A percentile compares a stretch with the other conserved stretches of the same genome.
These are phyloP conservation scores for Pterocles gutturalis DNA, from an alignment of 2,113 vertebrate species.

Conservation along the genomic window DNA sequence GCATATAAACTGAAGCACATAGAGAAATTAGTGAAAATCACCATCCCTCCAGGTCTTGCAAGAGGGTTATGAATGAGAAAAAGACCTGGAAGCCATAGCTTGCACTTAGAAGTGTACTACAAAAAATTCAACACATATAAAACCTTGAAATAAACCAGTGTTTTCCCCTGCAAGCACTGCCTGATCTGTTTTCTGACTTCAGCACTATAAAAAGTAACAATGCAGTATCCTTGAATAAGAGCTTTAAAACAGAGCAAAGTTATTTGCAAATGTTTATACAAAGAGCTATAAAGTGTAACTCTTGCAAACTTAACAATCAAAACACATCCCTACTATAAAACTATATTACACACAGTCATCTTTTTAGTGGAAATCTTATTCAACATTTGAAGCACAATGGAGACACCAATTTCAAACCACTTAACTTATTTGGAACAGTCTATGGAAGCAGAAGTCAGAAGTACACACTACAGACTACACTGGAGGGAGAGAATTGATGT, in stretches of 20 bases:
- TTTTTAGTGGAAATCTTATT: neutral
- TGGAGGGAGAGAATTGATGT: neutral
- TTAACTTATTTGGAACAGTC: neutral
- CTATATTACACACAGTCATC: neutral
- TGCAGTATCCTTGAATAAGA: neutral
- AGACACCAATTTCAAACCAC: neutral
- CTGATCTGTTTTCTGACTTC: neutral
- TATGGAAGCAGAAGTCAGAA: neutral
- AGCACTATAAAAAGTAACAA: neutral
- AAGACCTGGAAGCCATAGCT: neutral
- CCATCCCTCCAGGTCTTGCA: neutral
- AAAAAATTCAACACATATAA: neutral
- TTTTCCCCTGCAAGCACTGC: neutral
- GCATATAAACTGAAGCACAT: neutral
- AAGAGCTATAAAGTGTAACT: neutral
- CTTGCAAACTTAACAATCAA: neutral
- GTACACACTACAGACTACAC: accelerated
- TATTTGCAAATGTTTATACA: neutral
- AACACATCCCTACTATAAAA: neutral
- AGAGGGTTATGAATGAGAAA: neutral
- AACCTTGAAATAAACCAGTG: neutral
- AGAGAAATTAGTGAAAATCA: neutral
- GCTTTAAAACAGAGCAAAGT: neutral
- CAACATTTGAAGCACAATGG: neutral
- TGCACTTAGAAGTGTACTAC: neutral